Evolutionary conservation across 2,888 invertebrate species (phyloP).

Genomic region (Tholera decimalis): DNA sequence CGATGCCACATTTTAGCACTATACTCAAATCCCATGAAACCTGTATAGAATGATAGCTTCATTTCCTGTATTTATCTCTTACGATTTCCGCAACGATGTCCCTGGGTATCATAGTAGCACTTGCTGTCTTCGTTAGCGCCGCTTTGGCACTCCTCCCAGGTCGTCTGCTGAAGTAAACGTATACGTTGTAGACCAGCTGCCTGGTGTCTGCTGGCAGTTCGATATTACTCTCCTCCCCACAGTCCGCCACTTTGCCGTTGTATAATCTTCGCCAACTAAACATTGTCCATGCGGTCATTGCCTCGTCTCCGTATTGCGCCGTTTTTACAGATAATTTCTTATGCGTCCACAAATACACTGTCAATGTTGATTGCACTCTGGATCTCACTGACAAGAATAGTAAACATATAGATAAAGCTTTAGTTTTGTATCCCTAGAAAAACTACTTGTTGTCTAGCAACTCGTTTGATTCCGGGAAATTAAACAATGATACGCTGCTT

Average conservation of each 20-base stretch:
- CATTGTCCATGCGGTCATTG: slow-evolving; percentile 91
- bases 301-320: slow-evolving; percentile 89
- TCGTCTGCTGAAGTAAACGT: slow-evolving; percentile 85
- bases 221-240: slow-evolving; percentile 78
- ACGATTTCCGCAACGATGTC: slow-evolving; percentile 88
- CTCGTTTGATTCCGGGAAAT: slow-evolving; percentile 10
- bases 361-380: slow-evolving; percentile 20
- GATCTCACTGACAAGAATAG: slow-evolving; percentile 28
- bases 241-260: slow-evolving; percentile 79
- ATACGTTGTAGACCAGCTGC: slow-evolving; percentile 88
- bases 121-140: slow-evolving; percentile 84
- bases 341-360: slow-evolving; percentile 32
- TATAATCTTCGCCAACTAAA: slow-evolving; percentile 89
- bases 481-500: slow-evolving; percentile 39
- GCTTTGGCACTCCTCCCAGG: slow-evolving; percentile 85
- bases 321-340: slow-evolving; percentile 74
- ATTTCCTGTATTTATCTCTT: slow-evolving; percentile 81
- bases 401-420: not conserved
- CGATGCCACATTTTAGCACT: slow-evolving; percentile 21
- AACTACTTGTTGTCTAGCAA: not conserved
- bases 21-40: slow-evolving; percentile 31
- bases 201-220: slow-evolving; percentile 87
- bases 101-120: slow-evolving; percentile 87
- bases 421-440: slow-evolving; percentile 13
- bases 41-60: slow-evolving; percentile 24